These are phyloP conservation scores for Riptortus pedestris DNA, from an alignment of 1,140 invertebrate species.

Conservation along the genomic window DNA sequence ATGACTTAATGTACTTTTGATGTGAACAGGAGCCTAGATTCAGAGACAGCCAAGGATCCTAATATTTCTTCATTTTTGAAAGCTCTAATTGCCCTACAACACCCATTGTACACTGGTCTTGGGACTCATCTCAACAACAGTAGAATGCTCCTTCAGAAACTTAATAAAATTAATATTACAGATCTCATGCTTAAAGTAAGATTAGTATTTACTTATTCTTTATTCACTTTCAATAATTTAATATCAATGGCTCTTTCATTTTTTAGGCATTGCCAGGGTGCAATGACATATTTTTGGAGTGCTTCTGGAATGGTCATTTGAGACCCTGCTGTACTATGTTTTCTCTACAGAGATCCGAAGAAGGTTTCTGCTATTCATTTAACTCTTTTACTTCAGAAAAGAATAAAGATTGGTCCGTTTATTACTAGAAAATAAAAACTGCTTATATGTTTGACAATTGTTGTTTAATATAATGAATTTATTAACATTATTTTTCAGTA, in stretches of 20 bases:
- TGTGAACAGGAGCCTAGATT: background rate
- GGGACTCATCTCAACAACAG: background rate
- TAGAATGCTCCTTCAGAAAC: background rate
- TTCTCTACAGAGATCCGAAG: conserved; percentile 33
- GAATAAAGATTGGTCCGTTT: conserved; percentile 29
- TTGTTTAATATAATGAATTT: background rate
- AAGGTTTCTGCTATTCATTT: conserved; percentile 36
- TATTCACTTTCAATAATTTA: too few relatives aligned
- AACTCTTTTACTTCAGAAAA: conserved; percentile 33
- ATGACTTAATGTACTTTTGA: too few relatives aligned
- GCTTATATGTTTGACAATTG: background rate
- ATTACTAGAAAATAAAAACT: too few relatives aligned
- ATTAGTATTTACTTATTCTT: too few relatives aligned
- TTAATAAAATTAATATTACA: conserved; percentile 29
- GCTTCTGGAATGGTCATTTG: conserved; percentile 34
- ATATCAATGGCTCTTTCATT: too few relatives aligned
- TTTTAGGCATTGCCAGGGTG: conserved; percentile 33
- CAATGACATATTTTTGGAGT: conserved; percentile 32
- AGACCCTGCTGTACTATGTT: conserved; percentile 34
- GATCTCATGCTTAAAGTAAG: conserved; percentile 33
- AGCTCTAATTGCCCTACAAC: background rate
- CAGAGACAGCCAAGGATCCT: background rate
- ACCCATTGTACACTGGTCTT: background rate
- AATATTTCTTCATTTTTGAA: background rate
- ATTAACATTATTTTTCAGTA: background rate